Base-by-base conservation (phyloP, 2,888 invertebrate genomes). In the Malthinus seriepunctatus region DNA sequence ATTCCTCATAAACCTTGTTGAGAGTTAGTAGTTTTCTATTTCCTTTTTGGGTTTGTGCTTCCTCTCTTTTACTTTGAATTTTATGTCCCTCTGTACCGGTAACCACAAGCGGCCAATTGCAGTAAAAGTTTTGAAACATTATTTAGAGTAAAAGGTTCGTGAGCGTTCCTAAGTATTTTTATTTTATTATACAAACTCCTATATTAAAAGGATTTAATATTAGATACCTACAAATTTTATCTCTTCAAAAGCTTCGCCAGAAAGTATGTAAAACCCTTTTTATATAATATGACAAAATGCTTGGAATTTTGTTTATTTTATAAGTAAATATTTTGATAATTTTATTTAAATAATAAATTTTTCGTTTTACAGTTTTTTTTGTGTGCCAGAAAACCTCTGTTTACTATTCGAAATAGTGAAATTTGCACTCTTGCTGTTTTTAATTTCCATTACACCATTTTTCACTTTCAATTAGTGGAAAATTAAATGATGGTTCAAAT, bases 71-170 rank as follows among this genome's bases (percentile, higher is more conserved):
- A 60, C 68, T 67, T 69, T 66, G 67, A 66, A 63, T 65, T 60
- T 51, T 56, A 63, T 66, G 69, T 69, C 70, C 68, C 69, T 68
- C 67, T 65, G 63, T 67, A 62, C 63, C 57, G 58, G 51, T 51
- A 54, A 72, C 75, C 75, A 67, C 74, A 71, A 69, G 70, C 71
- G 74, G 73, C 73, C 74, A 73, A 71, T 71, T 73, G 67, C 72
- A 68, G 71, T 68, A 71, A 73, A 75, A 73, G 72, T 74, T 73
- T 65, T 54, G 67, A 67, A 71, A 69, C 72, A 71, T 73, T 73
- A 72, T 72, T 71, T 67, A 67, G 60, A 60, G 70, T 68, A 69
- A 71, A 71, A 71, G 72, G 71, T 69, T 56, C 63, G 60, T 56
- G 52, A 56, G 57, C 62, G 60, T 60, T 60, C 55, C 60, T 60